These are phyloP conservation scores for Sphinx pinastri DNA, from an alignment of 2,888 invertebrate species.

Conservation along the genomic window DNA sequence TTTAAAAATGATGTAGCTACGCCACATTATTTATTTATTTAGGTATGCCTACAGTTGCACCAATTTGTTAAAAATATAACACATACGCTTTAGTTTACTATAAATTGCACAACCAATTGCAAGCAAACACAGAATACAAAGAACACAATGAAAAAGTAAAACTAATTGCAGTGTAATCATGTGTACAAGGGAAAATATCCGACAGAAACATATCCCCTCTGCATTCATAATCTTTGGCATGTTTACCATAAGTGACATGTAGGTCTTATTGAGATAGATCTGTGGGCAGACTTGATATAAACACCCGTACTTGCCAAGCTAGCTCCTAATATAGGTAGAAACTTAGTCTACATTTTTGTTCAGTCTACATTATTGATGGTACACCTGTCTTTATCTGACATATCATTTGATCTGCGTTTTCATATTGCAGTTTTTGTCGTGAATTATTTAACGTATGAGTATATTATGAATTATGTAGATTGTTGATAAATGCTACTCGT, in stretches of 20 bases:
- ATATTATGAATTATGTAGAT: not conserved
- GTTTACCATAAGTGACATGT: conserved; percentile 52
- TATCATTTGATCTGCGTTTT: not conserved
- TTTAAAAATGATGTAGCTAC: too few species aligned
- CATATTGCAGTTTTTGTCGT: not conserved
- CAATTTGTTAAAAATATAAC: too few species aligned
- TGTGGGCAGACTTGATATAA: conserved; percentile 34
- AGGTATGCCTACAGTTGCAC: too few species aligned
- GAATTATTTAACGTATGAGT: not conserved
- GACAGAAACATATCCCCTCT: conserved; percentile 27
- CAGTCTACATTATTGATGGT: conserved; percentile 1
- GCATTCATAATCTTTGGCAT: conserved; percentile 42
- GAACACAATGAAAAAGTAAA: too few species aligned
- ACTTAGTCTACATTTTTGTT: conserved; percentile 7
- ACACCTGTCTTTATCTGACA: not conserved
- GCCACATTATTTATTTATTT: too few species aligned
- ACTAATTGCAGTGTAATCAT: too few species aligned
- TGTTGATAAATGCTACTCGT: too few species aligned
- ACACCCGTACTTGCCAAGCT: not conserved
- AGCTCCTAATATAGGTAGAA: conserved; percentile 4
- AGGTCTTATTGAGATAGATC: conserved; percentile 62
- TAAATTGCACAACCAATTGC: too few species aligned
- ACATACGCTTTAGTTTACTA: too few species aligned
- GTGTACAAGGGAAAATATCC: too few species aligned
- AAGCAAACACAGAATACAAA: too few species aligned